A percentile compares a stretch with the other conserved stretches of the same genome.
phyloP scores from a whole-genome alignment of 2,888 invertebrate species.

The Petrolisthes cinctipes region DNA sequence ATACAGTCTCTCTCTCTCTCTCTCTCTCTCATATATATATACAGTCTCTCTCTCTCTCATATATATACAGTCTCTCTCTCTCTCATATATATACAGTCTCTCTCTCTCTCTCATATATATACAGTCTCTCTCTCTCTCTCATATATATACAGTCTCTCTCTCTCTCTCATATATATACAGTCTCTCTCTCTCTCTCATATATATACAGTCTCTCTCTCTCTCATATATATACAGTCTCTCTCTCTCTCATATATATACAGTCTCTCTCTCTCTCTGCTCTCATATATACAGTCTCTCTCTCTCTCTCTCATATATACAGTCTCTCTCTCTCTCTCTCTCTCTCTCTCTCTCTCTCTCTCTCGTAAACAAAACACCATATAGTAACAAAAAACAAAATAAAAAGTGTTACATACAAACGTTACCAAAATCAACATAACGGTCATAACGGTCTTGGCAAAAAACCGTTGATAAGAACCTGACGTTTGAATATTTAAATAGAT shows the following conservation, averaged over 20 bases:
- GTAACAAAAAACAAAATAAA: too few relatives aligned
- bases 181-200: slow-evolving; percentile 1
- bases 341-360: slow-evolving; percentile 16
- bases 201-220: background rate
- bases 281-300: background rate
- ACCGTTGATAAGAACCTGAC: too few relatives aligned
- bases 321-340: background rate
- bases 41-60: slow-evolving; percentile 11
- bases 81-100: background rate
- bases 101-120: background rate
- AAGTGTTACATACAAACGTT: too few relatives aligned
- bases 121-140: too few relatives aligned
- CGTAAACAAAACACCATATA: too few relatives aligned
- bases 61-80: background rate
- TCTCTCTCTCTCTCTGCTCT: background rate
- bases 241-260: background rate
- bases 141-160: background rate
- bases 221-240: too few relatives aligned
- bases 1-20: background rate
- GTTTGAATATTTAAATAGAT: too few relatives aligned
- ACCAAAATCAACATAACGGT: too few relatives aligned
- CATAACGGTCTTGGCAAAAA: too few relatives aligned
- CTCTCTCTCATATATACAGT: background rate
- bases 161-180: too few relatives aligned
- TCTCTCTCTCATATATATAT: too few relatives aligned